Base-by-base conservation (phyloP, 2,113 vertebrate genomes). In the Phocoena phocoena region DNA sequence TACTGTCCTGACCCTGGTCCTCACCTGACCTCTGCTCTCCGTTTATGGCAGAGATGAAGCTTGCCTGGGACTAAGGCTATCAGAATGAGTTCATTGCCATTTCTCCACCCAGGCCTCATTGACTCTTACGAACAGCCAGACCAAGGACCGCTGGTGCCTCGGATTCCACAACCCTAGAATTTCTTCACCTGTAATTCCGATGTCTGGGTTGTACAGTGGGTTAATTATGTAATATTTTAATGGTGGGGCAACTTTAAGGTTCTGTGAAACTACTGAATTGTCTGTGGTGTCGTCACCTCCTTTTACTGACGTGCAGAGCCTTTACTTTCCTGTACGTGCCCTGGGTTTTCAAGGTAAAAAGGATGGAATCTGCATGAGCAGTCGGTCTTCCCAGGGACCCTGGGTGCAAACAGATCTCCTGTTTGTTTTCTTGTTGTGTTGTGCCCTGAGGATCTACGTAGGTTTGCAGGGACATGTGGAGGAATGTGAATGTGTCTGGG, bases 61-160 rank as follows among this genome's bases (percentile, higher is more conserved):
- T 23, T 20, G 23, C 9, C 77, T 12, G 36, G 28, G 1, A 31
- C 53, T 58, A 33, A 41, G 6, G 12, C 4, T 38, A 11, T 21
- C 7, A 2, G 31, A 25, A 81, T 41, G 25, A 41, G 31, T 10
- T 11, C 3, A 25, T 9, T 1, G 3, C 15, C 8, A 17, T 50
- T 63, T 86, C 25, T 58, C 73, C 65, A 25, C 1, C 8, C 6
- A 15, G n/a, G 8, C 67, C n/a, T 67, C 15, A 4, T 0, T 33
- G 85, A 28, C 55, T 33, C 25, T 84, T 47, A 20, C 3, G 8
- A 21, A 7, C 3, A 36, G 18, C 14, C 18, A 15, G 15, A 28
- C 5, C 1, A 5, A 1, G 2, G 1, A 2, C 6, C 14, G 0
- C 10, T 2, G 4, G 8, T 0, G 26, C 8, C 9, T 2, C 4